Conservation (phyloP, 2,113 vertebrate species). For the Mesoclemmys tuberculata region DNA sequence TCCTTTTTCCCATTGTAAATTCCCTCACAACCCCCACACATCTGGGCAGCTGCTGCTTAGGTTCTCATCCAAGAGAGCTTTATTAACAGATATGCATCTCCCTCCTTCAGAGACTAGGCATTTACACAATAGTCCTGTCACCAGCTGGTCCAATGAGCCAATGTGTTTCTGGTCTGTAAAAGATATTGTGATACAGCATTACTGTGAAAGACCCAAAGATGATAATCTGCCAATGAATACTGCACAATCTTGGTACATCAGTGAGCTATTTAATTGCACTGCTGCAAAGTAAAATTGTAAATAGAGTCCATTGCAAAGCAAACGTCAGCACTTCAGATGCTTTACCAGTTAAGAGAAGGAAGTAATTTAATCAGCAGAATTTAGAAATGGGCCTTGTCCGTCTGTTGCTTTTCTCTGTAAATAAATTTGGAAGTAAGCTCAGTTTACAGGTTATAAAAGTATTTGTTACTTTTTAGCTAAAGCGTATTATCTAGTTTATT, state of each 20-base stretch:
- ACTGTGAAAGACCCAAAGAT: conserved; percentile 24
- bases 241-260: neutral
- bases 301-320: neutral
- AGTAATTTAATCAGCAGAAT: neutral
- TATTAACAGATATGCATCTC: neutral
- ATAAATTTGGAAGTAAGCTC: conserved; percentile 39
- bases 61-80: conserved; percentile 25
- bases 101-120: neutral
- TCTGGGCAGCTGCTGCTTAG: conserved; percentile 54
- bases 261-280: neutral
- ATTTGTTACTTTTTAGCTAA: conserved; percentile 57
- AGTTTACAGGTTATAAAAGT: conserved; percentile 48
- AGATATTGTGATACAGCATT: neutral
- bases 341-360: conserved; percentile 9
- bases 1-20: neutral
- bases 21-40: conserved; percentile 6
- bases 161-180: conserved; percentile 4
- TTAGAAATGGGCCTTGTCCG: conserved; percentile 11
- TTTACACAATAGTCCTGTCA: neutral
- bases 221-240: neutral
- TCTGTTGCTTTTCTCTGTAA: conserved; percentile 19
- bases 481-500: neutral
- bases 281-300: neutral
- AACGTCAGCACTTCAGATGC: neutral
- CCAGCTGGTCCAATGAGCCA: neutral